These are phyloP conservation scores for Archegozetes longisetosus DNA, from an alignment of 1,140 invertebrate genomes.

Conservation along the genomic window DNA sequence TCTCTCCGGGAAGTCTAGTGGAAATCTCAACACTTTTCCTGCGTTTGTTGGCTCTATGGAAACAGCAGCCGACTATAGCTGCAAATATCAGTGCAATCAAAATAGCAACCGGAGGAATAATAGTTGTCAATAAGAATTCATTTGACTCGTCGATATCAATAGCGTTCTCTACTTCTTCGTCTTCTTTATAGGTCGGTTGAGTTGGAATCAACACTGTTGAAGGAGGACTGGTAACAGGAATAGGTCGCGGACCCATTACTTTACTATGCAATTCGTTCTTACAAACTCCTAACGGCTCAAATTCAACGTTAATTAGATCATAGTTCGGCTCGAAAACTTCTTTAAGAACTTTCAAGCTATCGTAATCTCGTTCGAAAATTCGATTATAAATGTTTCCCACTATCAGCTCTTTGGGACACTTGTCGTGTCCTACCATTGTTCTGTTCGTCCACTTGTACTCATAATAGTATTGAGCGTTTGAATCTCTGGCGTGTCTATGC, in stretches of 20 bases:
- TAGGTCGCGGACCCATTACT: background rate
- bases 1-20: background rate
- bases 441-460: constrained; percentile 15
- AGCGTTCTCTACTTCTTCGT: constrained; percentile 7
- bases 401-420: constrained; percentile 9
- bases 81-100: constrained; percentile 7
- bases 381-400: background rate
- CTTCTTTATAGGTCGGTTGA: background rate
- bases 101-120: constrained; percentile 12
- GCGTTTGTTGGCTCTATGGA: constrained; percentile 11
- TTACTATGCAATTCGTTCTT: background rate
- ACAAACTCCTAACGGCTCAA: background rate
- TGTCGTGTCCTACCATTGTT: background rate
- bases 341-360: background rate
- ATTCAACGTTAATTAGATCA: background rate
- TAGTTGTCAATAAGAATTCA: constrained; percentile 4
- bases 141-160: background rate
- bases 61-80: constrained; percentile 8
- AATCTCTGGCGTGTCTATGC: background rate
- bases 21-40: constrained; percentile 2
- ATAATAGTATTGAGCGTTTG: constrained; percentile 2
- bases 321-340: constrained; percentile 3
- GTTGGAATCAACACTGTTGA: background rate
- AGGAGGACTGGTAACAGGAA: background rate
- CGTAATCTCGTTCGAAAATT: constrained; percentile 1